A percentile compares a stretch with the other conserved stretches of the same genome.
phyloP scores from a whole-genome alignment of 37 sponge, comb jelly and placozoan species.

The Halichondria panicea region DNA sequence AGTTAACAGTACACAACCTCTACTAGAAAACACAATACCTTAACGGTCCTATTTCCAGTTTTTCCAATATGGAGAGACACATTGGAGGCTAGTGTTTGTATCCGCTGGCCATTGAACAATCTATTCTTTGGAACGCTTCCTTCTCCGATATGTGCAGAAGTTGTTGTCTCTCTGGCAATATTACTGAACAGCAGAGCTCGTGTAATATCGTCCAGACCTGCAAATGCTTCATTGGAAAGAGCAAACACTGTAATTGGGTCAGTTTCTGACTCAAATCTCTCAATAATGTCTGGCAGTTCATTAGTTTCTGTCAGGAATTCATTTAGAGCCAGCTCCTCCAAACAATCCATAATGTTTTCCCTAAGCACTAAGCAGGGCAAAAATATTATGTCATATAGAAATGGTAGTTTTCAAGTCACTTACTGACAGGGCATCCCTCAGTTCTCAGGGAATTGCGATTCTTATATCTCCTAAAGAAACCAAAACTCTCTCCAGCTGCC shows the following conservation, averaged over 20 bases:
- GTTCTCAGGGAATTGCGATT: not conserved
- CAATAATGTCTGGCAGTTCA: not conserved
- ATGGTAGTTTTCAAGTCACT: constrained; percentile 4
- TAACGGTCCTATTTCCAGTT: too few species aligned
- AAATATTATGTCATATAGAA: too few species aligned
- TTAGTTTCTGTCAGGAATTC: not conserved
- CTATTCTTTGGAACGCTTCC: too few species aligned
- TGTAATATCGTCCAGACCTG: not conserved
- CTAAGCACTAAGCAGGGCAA: constrained; percentile 4
- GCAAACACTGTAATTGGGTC: constrained; percentile 42
- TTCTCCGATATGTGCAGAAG: constrained; percentile 1
- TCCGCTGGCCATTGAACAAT: too few species aligned
- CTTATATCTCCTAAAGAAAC: not conserved
- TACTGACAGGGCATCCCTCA: constrained; percentile 35
- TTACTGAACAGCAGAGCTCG: not conserved
- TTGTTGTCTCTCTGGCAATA: not conserved
- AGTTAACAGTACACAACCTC: too few species aligned
- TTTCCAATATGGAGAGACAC: too few species aligned
- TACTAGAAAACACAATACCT: too few species aligned
- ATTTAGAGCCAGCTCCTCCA: constrained; percentile 8
- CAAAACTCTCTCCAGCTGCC: not conserved
- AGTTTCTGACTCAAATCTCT: not conserved
- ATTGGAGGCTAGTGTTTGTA: too few species aligned
- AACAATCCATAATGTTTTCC: constrained; percentile 17
- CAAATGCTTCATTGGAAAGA: constrained; percentile 50